Evolutionary conservation across 2,888 invertebrate species (phyloP), one percentile per base, ranked within the genome.

Genomic region (Apantesis nais): DNA sequence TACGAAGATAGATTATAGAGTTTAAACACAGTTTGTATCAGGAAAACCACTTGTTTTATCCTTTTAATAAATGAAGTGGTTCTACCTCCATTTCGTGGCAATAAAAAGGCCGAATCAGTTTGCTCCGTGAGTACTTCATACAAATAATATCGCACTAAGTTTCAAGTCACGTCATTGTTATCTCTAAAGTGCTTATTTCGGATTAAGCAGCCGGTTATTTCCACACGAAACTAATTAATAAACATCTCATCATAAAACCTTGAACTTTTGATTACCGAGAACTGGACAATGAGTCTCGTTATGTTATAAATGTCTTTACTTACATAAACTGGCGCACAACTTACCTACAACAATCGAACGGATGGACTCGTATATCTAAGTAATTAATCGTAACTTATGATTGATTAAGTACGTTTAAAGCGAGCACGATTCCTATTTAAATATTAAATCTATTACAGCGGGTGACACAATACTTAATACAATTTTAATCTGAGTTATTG

Each of bases 371-470:
- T 92, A 86, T 94, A 94, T 94, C 94, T 92, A 78, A 88, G 92
- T 94, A 95, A 95, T 94, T 95, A 95, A 95, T 95, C 94, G 94
- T 91, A 86, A 85, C 89, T 89, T 91, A 92, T 94, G 95, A 95
- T 95, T 94, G 94, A 95, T 95, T 95, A 93, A 94, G 91, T 88
- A 90, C 94, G 94, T 94, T 94, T 93, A 89, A 90, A 83, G 85
- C 89, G 88, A 87, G 91, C 94, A 94, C 94, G 95, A 94, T 88
- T 92, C 89, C 88, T 85, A 94, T 95, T 94, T 93, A 89, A 94
- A 95, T 94, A 93, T 90, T 90, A 92, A 90, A 92, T 91, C 89
- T 93, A 93, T 93, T 92, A 92, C 78, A 81, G 84, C 87, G 86
- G 90, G 91, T 93, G 94, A 93, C 93, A 93, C 92, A 93, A 93